Evolutionary conservation across 2,888 invertebrate genomes (phyloP).

Genomic region (Meteorus cinctellus): DNA sequence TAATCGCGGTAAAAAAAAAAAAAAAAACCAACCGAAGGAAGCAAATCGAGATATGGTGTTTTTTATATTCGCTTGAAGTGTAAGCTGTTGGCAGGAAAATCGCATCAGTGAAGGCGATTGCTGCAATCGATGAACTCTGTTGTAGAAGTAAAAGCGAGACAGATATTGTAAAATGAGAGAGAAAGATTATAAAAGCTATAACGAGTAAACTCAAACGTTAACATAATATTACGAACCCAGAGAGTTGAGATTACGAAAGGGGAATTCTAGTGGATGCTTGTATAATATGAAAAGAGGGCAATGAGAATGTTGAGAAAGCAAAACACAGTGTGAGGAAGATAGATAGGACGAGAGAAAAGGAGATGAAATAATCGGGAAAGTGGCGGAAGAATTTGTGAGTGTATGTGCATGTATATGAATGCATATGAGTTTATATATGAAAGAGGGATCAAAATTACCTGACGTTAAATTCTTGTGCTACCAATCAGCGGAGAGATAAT

Average conservation of each 20-base stretch:
- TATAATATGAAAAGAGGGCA: slow-evolving; percentile 31
- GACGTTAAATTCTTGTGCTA: slow-evolving; percentile 70
- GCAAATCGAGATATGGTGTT: slow-evolving; percentile 6
- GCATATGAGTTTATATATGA: not conserved
- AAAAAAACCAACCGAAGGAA: slow-evolving; percentile 14
- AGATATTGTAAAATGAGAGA: not conserved
- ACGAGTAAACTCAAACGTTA: slow-evolving; percentile 21
- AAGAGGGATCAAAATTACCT: slow-evolving; percentile 70
- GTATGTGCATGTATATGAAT: not conserved
- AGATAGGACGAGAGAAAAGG: not conserved
- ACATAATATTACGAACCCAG: slow-evolving; percentile 16
- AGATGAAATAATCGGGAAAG: slow-evolving; percentile 31
- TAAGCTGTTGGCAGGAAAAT: slow-evolving; percentile 20
- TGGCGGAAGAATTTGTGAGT: slow-evolving; percentile 17
- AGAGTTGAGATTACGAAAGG: slow-evolving; percentile 17
- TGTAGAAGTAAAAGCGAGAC: not conserved
- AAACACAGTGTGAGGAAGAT: not conserved
- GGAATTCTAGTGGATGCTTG: slow-evolving; percentile 1
- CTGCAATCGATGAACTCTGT: slow-evolving; percentile 14
- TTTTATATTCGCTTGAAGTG: not conserved
- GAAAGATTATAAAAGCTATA: slow-evolving; percentile 3
- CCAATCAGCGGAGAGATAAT: slow-evolving; percentile 72
- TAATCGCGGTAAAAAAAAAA: slow-evolving; percentile 6
- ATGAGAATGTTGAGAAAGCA: slow-evolving; percentile 23
- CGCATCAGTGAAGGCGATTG: slow-evolving; percentile 16